A percentile compares a stretch with the other conserved stretches of the same genome.
Conservation (phyloP, 1,140 invertebrate species). For the Polyergus mexicanus region DNA sequence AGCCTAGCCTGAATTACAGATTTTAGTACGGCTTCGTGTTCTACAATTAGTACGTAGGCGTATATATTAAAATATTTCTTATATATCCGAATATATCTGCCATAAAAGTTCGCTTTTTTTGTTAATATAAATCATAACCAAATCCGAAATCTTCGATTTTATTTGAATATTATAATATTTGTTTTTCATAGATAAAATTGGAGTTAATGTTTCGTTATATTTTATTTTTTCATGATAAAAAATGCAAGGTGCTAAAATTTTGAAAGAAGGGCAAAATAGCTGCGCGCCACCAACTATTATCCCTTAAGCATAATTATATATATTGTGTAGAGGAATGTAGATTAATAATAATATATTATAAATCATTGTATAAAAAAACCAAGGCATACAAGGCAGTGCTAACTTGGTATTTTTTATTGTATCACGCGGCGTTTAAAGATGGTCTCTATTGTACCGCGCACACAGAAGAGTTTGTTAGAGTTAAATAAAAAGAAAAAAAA, state of each 20-base stretch:
- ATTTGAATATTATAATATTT: neutral
- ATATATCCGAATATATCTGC: neutral
- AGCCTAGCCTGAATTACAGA: conserved; percentile 62
- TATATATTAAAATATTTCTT: neutral
- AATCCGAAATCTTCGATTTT: neutral
- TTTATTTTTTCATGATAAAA: conserved; percentile 16
- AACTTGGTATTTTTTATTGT: conserved; percentile 80
- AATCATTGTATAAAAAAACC: conserved; percentile 83
- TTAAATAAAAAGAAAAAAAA: conserved; percentile 66
- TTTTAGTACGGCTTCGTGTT: conserved; percentile 23
- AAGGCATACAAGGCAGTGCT: conserved; percentile 82
- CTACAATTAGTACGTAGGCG: neutral
- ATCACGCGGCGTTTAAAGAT: conserved; percentile 71
- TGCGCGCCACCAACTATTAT: conserved; percentile 83
- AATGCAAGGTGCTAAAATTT: conserved; percentile 44
- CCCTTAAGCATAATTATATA: conserved; percentile 81
- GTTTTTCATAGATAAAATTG: neutral
- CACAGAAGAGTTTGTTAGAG: conserved; percentile 72
- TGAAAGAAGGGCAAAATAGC: conserved; percentile 57
- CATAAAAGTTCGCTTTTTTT: neutral
- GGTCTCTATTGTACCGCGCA: conserved; percentile 66
- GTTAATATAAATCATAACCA: neutral
- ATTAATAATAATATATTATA: conserved; percentile 79
- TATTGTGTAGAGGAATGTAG: conserved; percentile 73
- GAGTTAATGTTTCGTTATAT: neutral